These are phyloP conservation scores for Nebria ingens DNA, from an alignment of 1,140 invertebrate genomes.

Conservation along the genomic window DNA sequence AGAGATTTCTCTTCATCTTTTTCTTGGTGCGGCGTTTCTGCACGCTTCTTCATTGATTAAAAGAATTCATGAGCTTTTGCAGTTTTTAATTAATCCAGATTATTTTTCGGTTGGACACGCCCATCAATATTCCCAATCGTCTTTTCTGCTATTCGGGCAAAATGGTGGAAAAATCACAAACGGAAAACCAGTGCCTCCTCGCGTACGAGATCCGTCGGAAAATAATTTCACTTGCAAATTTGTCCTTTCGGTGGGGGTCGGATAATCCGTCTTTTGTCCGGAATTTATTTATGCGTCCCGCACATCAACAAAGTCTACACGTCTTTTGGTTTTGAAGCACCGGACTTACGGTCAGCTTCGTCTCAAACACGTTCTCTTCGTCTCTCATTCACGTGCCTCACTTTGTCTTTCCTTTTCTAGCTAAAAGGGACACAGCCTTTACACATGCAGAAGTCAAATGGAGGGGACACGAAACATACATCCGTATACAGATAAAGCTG, in stretches of 20 bases:
- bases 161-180: not conserved
- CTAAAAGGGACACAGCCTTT: too few species aligned
- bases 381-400: too few species aligned
- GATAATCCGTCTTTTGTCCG: slow-evolving; percentile 6
- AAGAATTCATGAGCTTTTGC: not conserved
- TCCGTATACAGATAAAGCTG: not conserved
- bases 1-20: too few species aligned
- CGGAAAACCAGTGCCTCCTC: too few species aligned
- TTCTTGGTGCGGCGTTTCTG: too few species aligned
- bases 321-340: not conserved
- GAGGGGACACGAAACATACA: not conserved
- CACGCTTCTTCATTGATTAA: slow-evolving; percentile 2
- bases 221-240: slow-evolving; percentile 9
- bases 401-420: too few species aligned
- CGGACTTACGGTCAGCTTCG: not conserved
- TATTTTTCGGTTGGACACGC: not conserved
- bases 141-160: not conserved
- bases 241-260: slow-evolving; percentile 1
- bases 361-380: too few species aligned
- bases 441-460: not conserved
- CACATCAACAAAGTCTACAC: not conserved
- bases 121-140: slow-evolving; percentile 4
- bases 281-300: slow-evolving; percentile 1
- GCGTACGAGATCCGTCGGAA: too few species aligned
- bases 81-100: slow-evolving; percentile 6